phyloP scores from a whole-genome alignment of 1,140 invertebrate genomes.

The Notospermus geniculatus region DNA sequence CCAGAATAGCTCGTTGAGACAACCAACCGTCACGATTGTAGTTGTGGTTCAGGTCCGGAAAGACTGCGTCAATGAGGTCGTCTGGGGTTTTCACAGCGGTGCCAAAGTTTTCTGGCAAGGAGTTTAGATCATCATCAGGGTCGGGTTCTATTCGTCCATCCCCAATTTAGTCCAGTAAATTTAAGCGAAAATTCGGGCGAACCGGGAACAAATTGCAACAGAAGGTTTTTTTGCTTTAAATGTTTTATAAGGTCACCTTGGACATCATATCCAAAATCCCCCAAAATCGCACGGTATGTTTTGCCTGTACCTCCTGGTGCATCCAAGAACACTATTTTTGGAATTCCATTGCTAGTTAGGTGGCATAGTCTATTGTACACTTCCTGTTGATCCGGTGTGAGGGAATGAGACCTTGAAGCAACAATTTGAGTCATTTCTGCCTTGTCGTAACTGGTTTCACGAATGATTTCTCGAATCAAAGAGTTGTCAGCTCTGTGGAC shows the following conservation, averaged over 20 bases:
- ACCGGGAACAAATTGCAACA: too few species aligned
- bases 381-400: constrained; percentile 1
- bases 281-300: constrained; percentile 1
- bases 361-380: not conserved
- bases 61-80: constrained; percentile 17
- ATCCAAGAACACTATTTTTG: not conserved
- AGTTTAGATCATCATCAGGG: constrained; percentile 10
- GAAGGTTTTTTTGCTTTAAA: too few species aligned
- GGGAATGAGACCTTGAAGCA: not conserved
- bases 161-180: not conserved
- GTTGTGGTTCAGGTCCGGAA: constrained; percentile 12
- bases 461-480: not conserved
- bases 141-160: constrained; percentile 9
- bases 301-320: constrained; percentile 6
- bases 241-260: too few species aligned
- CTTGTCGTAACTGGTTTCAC: not conserved
- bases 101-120: constrained; percentile 18
- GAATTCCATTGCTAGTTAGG: not conserved
- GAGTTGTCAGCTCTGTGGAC: not conserved
- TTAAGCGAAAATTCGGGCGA: too few species aligned
- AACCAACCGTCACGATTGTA: not conserved
- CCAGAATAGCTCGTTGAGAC: not conserved
- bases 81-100: constrained; percentile 15
- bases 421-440: not conserved
- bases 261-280: too few species aligned